Evolutionary conservation across 1,140 invertebrate genomes (phyloP).

Genomic region (Berghia stephanieae): DNA sequence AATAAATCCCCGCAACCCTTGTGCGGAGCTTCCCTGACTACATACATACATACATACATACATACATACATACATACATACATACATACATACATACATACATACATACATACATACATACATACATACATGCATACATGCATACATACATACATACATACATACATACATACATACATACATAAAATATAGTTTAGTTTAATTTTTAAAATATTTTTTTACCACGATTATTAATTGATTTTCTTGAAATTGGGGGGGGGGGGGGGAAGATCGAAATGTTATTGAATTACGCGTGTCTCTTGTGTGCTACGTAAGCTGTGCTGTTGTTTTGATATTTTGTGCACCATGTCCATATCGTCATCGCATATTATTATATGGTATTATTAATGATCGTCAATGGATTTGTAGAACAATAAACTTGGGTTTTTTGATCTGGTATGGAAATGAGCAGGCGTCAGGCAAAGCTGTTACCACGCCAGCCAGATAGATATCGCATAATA

Average conservation of each 20-base stretch:
- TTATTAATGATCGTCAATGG: neutral
- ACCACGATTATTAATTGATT: neutral
- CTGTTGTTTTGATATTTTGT: too few species aligned
- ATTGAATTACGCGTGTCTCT: neutral
- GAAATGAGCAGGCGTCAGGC: neutral
- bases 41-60: conserved; percentile 8
- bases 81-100: neutral
- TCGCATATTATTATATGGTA: neutral
- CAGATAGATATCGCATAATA: too few species aligned
- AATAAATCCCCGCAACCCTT: too few species aligned
- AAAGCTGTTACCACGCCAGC: too few species aligned
- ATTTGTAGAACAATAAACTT: neutral
- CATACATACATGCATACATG: conserved; percentile 10
- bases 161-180: neutral
- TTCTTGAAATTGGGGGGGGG: too few species aligned
- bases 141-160: conserved; percentile 5
- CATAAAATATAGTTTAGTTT: neutral
- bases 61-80: conserved; percentile 7
- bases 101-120: conserved; percentile 24
- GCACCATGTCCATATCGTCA: too few species aligned
- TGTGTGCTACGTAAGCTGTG: too few species aligned
- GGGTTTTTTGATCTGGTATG: neutral
- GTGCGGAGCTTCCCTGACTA: too few species aligned
- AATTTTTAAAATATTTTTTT: neutral
- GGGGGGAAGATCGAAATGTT: neutral